Evolutionary conservation across 2,113 vertebrate species (phyloP), one percentile per base, ranked within the genome.

Genomic region (Chroicocephalus ridibundus): DNA sequence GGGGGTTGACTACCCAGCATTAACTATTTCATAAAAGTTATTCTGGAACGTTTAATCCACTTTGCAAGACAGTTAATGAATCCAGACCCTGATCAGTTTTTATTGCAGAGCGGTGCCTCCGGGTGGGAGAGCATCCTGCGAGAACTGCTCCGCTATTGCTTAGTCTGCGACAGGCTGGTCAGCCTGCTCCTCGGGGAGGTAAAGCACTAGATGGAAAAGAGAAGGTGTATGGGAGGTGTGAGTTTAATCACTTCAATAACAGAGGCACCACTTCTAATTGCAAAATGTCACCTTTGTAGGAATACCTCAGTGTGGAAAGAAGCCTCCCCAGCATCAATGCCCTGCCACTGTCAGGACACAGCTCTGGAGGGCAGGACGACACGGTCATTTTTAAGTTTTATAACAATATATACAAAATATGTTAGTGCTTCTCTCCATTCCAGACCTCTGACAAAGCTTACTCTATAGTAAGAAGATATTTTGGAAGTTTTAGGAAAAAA

Each of bases 211-310:
- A 15, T 5, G 9, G 34, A 78, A 52, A 22, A 44, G 19, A 81
- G 3, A 32, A 2, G 2, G 8, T 19, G 8, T 18, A 36, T 0
- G 0, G 29, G 47, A 4, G 4, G 5, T 34, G 40, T 0, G 3
- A 34, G 14, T 54, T 76, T 68, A 70, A 60, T 68, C 29, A 31
- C 27, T 71, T 24, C 20, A 57, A 1, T 38, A 24, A 51, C 32
- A 54, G 29, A 64, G 25, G 10, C 15, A 72, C 4, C 31, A 32
- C 24, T 57, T 84, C 31, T 51, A 52, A 81, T 13, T 47, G 64
- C 9, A 90, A 82, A 87, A 36, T 6, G 36, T 4, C 4, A 4
- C 16, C 42, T 88, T 17, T 36, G n/a, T 2, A 4, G 49, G 32
- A 68, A 9, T n/a, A 62, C 42, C 36, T 85, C 19, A n/a, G 38